These are phyloP conservation scores for Drosophila pruinosa DNA, from an alignment of 1,140 invertebrate genomes.

Conservation along the genomic window DNA sequence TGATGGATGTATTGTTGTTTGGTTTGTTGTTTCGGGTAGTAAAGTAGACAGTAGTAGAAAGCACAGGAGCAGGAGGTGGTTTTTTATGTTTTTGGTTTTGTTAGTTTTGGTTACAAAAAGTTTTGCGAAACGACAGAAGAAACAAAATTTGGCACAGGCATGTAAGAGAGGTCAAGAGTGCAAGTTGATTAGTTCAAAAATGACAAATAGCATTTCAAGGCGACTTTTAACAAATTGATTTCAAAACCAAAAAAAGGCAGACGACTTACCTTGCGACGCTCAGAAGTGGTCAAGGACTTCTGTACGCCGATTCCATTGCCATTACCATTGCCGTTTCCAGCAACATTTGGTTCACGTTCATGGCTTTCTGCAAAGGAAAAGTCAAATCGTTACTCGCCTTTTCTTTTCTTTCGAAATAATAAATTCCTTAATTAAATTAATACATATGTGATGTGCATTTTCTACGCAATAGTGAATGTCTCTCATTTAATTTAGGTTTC, in stretches of 20 bases:
- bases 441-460: too few relatives aligned
- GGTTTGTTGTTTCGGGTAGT: constrained; percentile 27
- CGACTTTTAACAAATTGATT: too few relatives aligned
- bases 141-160: constrained; percentile 53
- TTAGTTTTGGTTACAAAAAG: constrained; percentile 34
- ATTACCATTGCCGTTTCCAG: constrained; percentile 39
- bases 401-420: too few relatives aligned
- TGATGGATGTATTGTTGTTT: constrained; percentile 22
- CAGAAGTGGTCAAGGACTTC: constrained; percentile 90
- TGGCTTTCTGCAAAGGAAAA: constrained; percentile 43
- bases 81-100: constrained; percentile 5
- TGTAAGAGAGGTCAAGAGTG: constrained; percentile 51
- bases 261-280: constrained; percentile 86
- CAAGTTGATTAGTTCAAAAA: constrained; percentile 16
- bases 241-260: not conserved
- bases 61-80: constrained; percentile 26
- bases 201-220: not conserved
- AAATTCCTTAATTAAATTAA: too few relatives aligned
- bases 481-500: too few relatives aligned
- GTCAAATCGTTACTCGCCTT: not conserved
- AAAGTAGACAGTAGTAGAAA: constrained; percentile 38
- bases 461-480: too few relatives aligned
- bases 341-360: constrained; percentile 38
- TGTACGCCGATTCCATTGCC: constrained; percentile 81
- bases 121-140: constrained; percentile 32